A percentile compares a stretch with the other conserved stretches of the same genome.
These are phyloP conservation scores for Drosophila ambigua DNA, from an alignment of 1,140 invertebrate species.

Conservation along the genomic window DNA sequence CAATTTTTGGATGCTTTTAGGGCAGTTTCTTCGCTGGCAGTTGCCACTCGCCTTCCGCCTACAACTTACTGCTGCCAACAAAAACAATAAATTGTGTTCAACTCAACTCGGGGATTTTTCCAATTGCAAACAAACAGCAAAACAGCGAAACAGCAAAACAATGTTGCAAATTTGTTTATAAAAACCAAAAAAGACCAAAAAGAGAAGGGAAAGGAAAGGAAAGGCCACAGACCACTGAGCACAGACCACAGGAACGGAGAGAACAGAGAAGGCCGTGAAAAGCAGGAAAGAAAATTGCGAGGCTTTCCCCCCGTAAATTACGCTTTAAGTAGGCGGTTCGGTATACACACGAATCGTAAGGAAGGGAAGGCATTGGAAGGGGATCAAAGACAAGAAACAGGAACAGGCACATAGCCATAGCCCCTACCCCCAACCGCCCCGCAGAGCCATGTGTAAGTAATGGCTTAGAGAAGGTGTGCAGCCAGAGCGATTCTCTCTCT, in stretches of 20 bases:
- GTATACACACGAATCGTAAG: slow-evolving; percentile 62
- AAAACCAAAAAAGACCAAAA: not conserved
- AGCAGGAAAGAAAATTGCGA: slow-evolving; percentile 30
- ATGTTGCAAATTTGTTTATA: slow-evolving; percentile 36
- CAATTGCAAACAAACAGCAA: slow-evolving; percentile 30
- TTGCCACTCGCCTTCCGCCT: slow-evolving; percentile 31
- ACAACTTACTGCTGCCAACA: slow-evolving; percentile 1
- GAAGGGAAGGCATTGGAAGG: slow-evolving; percentile 13
- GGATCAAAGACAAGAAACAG: slow-evolving; percentile 9
- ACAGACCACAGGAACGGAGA: too few species aligned
- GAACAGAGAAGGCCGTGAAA: slow-evolving; percentile 5
- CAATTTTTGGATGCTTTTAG: slow-evolving; percentile 62
- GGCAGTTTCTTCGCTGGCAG: slow-evolving; percentile 53
- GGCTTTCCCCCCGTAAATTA: slow-evolving; percentile 38
- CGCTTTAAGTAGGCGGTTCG: slow-evolving; percentile 63
- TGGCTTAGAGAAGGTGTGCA: not conserved
- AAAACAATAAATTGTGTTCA: slow-evolving; percentile 78
- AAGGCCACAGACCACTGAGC: too few species aligned
- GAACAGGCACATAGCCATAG: not conserved
- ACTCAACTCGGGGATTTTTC: slow-evolving; percentile 69
- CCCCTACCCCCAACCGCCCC: not conserved
- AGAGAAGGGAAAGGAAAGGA: not conserved
- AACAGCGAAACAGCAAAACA: slow-evolving; percentile 14
- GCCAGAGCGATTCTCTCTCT: not conserved
- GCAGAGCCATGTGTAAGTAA: slow-evolving; percentile 66